Conservation (phyloP, 2,113 vertebrate genomes). For the Pavo muticus region DNA sequence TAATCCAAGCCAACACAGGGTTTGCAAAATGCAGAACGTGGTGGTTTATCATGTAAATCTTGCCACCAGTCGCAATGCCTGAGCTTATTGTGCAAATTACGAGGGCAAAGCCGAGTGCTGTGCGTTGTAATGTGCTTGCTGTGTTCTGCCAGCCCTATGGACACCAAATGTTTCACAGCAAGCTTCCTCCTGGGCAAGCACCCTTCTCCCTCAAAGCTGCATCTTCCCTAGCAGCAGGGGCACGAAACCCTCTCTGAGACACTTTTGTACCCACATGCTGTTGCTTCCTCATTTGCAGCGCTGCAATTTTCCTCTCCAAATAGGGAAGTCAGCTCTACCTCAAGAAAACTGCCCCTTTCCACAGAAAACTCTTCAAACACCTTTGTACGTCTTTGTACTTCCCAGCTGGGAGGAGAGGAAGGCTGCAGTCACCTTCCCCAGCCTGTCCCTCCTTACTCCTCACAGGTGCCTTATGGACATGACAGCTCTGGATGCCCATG, state of each 20-base stretch:
- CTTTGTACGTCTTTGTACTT: not conserved
- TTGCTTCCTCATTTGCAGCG: constrained; percentile 15
- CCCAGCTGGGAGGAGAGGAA: not conserved
- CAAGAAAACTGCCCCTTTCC: not conserved
- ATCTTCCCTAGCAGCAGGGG: not conserved
- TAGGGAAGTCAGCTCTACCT: not conserved
- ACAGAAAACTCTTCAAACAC: not conserved
- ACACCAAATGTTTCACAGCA: not conserved
- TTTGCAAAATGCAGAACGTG: not conserved
- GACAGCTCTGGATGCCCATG: not conserved
- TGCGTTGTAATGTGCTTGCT: not conserved
- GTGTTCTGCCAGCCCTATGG: not conserved
- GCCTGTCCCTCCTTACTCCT: not conserved
- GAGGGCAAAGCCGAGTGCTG: not conserved
- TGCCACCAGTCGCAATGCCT: not conserved
- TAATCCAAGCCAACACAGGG: not conserved
- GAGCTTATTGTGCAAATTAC: not conserved
- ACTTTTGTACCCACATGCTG: not conserved
- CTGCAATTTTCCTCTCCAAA: not conserved
- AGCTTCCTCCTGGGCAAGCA: not conserved
- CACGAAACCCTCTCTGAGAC: not conserved
- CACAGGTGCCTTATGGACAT: not conserved
- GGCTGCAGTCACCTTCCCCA: not conserved
- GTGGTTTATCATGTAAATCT: not conserved
- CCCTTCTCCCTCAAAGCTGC: not conserved